These are phyloP conservation scores for Diplodus puntazzo DNA, from an alignment of 2,797 vertebrate genomes.

Conservation along the genomic window DNA sequence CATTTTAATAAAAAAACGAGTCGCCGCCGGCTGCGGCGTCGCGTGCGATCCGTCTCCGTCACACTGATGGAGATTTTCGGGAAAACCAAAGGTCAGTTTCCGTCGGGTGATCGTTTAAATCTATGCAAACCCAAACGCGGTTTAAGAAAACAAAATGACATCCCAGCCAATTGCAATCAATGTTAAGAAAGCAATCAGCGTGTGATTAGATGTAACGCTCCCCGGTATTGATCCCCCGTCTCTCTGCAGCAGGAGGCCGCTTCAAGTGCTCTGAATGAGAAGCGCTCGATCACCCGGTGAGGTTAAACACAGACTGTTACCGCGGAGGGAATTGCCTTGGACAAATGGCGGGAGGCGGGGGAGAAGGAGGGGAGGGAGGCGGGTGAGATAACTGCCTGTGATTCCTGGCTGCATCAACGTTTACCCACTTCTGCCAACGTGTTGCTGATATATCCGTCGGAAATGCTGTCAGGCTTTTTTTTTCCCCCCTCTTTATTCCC, in stretches of 20 bases:
- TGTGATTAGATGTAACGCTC: constrained; percentile 74
- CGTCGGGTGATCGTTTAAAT: constrained; percentile 63
- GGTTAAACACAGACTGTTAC: constrained; percentile 73
- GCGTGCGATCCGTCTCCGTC: constrained; percentile 26
- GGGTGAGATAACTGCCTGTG: constrained; percentile 59
- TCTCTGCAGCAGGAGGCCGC: constrained; percentile 53
- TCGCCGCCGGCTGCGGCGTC: constrained; percentile 4
- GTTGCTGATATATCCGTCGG: constrained; percentile 35
- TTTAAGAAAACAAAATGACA: constrained; percentile 63
- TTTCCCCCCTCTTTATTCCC: not conserved
- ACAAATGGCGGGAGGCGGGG: constrained; percentile 33
- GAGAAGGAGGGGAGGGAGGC: constrained; percentile 31
- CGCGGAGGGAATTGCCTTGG: constrained; percentile 47
- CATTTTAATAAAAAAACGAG: constrained; percentile 27
- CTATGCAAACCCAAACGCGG: constrained; percentile 57
- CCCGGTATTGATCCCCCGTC: constrained; percentile 66
- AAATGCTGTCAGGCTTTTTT: constrained; percentile 30
- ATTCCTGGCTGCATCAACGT: constrained; percentile 48
- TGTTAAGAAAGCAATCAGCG: constrained; percentile 78
- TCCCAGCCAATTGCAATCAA: constrained; percentile 65
- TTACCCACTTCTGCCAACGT: constrained; percentile 46
- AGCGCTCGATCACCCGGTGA: constrained; percentile 66
- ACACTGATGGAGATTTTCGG: constrained; percentile 32
- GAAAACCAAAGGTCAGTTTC: constrained; percentile 57
- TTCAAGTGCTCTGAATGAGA: constrained; percentile 63